Conservation (phyloP, 2,113 vertebrate genomes). For the Microtus pennsylvanicus region DNA sequence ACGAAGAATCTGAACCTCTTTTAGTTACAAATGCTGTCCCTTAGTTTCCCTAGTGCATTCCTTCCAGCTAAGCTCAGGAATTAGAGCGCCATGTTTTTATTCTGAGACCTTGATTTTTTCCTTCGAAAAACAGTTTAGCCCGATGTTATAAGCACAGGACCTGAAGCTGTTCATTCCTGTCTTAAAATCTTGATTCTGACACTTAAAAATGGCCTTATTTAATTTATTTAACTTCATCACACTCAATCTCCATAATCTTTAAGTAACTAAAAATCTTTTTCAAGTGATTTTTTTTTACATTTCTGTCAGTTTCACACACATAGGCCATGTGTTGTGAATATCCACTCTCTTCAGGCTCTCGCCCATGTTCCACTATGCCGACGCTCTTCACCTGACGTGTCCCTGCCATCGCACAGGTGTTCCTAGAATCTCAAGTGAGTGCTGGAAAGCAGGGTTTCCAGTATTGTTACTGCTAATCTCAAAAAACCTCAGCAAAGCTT, state of each 20-base stretch:
- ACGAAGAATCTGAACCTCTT: not conserved
- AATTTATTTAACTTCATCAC: not conserved
- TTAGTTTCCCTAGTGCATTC: not conserved
- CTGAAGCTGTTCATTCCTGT: not conserved
- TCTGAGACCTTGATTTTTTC: not conserved
- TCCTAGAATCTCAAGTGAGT: not conserved
- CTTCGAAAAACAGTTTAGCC: not conserved
- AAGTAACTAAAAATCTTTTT: not conserved
- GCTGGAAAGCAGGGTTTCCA: too few species aligned
- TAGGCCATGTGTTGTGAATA: not conserved
- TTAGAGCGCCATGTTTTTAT: not conserved
- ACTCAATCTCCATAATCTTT: not conserved
- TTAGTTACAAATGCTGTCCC: not conserved
- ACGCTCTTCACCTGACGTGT: accelerated
- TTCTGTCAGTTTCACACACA: not conserved
- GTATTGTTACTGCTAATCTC: not conserved
- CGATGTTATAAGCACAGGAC: not conserved
- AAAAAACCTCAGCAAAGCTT: not conserved
- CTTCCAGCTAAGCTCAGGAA: not conserved
- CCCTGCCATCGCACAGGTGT: not conserved
- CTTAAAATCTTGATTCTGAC: not conserved
- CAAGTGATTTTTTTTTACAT: not conserved
- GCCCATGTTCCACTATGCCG: too few species aligned
- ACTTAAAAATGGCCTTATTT: not conserved
- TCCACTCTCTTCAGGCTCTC: not conserved